A percentile compares a stretch with the other conserved stretches of the same genome.
Evolutionary conservation across 2,113 vertebrate species (phyloP).

Genomic region (Elachura formosa): DNA sequence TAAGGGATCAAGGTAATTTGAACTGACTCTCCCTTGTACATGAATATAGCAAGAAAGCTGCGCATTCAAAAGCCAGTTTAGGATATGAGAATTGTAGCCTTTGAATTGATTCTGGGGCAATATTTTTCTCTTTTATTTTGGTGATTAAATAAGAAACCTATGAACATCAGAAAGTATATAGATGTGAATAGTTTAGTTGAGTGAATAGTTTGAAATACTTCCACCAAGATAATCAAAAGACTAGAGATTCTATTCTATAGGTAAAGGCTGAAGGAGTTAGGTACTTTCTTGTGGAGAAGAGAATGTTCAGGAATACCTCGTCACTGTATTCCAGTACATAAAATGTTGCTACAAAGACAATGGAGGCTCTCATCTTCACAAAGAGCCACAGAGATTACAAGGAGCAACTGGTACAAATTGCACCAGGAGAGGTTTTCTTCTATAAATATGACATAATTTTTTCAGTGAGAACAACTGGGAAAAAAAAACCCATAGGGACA

Average conservation of each 20-base stretch:
- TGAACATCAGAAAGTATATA: not conserved
- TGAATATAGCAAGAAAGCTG: not conserved
- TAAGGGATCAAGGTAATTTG: not conserved
- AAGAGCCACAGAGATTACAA: not conserved
- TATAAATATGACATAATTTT: not conserved
- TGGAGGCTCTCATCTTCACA: not conserved
- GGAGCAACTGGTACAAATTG: not conserved
- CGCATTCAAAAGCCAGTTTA: not conserved
- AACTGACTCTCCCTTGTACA: not conserved
- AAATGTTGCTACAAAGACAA: not conserved
- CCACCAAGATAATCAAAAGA: not conserved
- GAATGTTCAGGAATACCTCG: not conserved
- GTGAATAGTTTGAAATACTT: not conserved
- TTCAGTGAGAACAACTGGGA: not conserved
- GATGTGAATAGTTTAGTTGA: not conserved
- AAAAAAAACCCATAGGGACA: not conserved
- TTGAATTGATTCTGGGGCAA: accelerated
- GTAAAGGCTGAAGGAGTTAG: not conserved
- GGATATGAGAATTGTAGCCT: not conserved
- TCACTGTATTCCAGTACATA: not conserved
- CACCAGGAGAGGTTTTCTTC: not conserved
- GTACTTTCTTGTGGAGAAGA: not conserved
- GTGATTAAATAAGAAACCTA: not conserved
- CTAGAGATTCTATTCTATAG: not conserved
- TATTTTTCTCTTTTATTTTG: not conserved